Evolutionary conservation across 2,113 vertebrate genomes (phyloP).

Genomic region (Podiceps cristatus): DNA sequence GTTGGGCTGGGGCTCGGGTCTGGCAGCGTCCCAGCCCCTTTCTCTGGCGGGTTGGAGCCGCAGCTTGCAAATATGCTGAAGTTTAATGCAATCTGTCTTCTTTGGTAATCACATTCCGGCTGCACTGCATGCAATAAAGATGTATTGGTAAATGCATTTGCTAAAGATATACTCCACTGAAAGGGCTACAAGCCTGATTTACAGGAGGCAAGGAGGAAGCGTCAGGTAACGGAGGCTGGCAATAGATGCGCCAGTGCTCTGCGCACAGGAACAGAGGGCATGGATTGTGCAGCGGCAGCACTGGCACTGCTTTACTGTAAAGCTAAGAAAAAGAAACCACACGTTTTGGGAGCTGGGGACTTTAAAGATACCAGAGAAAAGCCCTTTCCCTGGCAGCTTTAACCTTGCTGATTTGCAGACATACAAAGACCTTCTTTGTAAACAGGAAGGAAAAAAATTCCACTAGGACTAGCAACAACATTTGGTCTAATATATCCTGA

Average conservation of each 20-base stretch:
- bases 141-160: conserved; percentile 65
- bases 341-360: conserved; percentile 31
- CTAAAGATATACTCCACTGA: conserved; percentile 65
- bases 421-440: conserved; percentile 74
- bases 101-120: conserved; percentile 67
- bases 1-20: background rate
- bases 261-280: background rate
- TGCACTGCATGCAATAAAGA: conserved; percentile 65
- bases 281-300: background rate
- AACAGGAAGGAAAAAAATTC: conserved; percentile 68
- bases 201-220: conserved; percentile 19
- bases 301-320: conserved; percentile 24
- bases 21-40: conserved; percentile 65
- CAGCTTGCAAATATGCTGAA: conserved; percentile 62
- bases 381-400: conserved; percentile 61
- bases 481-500: conserved; percentile 72
- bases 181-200: conserved; percentile 53
- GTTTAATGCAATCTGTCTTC: conserved; percentile 74
- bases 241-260: background rate
- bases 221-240: conserved; percentile 21
- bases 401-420: conserved; percentile 72
- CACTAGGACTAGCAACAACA: conserved; percentile 61
- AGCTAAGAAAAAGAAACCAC: conserved; percentile 51
- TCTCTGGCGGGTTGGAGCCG: conserved; percentile 36
- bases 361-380: conserved; percentile 38